Evolutionary conservation across 1,140 invertebrate genomes (phyloP).

Genomic region (Drosophila guanche): DNA sequence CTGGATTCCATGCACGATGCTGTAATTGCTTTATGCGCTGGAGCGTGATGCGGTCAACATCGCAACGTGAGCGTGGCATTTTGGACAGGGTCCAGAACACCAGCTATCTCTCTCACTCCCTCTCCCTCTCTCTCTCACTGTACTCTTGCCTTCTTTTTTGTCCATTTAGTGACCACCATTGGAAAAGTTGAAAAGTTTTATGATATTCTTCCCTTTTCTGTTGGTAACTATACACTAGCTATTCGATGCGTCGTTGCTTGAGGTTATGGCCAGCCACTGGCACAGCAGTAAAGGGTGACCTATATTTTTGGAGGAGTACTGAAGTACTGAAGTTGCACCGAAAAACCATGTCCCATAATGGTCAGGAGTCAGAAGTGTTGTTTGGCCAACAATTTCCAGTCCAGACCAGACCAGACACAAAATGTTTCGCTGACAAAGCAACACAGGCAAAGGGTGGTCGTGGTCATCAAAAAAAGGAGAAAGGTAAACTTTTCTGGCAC

Average conservation of each 20-base stretch:
- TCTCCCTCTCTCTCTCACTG: neutral
- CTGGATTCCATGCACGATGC: slow-evolving; percentile 68
- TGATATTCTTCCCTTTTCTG: slow-evolving; percentile 50
- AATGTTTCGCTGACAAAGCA: too few relatives aligned
- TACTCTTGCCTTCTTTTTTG: neutral
- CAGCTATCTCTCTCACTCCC: slow-evolving; percentile 2
- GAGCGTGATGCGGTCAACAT: slow-evolving; percentile 77
- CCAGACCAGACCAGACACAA: too few relatives aligned
- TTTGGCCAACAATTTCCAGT: too few relatives aligned
- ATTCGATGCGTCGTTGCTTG: slow-evolving; percentile 54
- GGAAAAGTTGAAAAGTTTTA: slow-evolving; percentile 75
- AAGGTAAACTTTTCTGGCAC: neutral
- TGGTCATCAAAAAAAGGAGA: neutral
- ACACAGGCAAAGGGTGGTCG: too few relatives aligned
- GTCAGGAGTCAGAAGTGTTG: too few relatives aligned
- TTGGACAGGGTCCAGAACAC: slow-evolving; percentile 53
- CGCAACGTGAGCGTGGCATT: slow-evolving; percentile 70
- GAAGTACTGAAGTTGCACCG: too few relatives aligned
- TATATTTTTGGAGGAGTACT: too few relatives aligned
- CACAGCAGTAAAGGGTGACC: too few relatives aligned
- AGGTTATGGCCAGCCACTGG: slow-evolving; percentile 10
- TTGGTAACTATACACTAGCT: slow-evolving; percentile 24
- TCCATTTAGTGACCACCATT: slow-evolving; percentile 26
- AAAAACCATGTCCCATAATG: too few relatives aligned
- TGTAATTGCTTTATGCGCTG: slow-evolving; percentile 77